These are phyloP conservation scores for Meloidogyne exigua DNA, from an alignment of 1,140 invertebrate species.

Conservation along the genomic window DNA sequence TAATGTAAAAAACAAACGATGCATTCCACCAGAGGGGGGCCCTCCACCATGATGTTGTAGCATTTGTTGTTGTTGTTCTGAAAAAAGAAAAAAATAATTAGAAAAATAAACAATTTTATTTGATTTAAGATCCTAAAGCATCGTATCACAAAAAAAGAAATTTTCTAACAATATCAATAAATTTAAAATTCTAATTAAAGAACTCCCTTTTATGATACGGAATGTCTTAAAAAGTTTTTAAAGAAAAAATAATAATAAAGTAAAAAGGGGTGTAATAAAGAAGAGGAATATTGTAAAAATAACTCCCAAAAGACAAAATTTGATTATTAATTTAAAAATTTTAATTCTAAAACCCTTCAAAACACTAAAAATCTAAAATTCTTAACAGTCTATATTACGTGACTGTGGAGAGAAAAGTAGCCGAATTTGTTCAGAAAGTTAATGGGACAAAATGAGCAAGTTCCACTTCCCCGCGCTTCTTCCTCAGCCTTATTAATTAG, in stretches of 20 bases:
- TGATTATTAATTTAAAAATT: no score
- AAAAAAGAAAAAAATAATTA: neutral
- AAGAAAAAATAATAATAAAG: neutral
- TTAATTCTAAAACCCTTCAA: no score
- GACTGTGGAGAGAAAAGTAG: neutral
- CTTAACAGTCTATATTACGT: constrained; percentile 1
- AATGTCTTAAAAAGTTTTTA: neutral
- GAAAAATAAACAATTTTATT: neutral
- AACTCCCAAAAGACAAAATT: no score
- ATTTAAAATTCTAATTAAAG: neutral
- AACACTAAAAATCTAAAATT: neutral
- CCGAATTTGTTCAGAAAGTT: neutral
- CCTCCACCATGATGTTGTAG: constrained; percentile 1
- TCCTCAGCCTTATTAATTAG: neutral
- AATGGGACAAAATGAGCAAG: neutral
- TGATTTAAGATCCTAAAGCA: neutral
- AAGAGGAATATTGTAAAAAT: neutral
- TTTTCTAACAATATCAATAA: neutral
- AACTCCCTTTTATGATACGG: neutral
- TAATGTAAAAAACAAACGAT: no score
- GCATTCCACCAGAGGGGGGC: neutral
- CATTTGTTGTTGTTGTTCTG: constrained; percentile 22
- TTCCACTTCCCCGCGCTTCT: neutral
- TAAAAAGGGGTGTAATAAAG: neutral
- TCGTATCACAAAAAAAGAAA: neutral